These are phyloP conservation scores for Eudyptes chrysolophus DNA, from an alignment of 2,113 vertebrate genomes.

Conservation along the genomic window DNA sequence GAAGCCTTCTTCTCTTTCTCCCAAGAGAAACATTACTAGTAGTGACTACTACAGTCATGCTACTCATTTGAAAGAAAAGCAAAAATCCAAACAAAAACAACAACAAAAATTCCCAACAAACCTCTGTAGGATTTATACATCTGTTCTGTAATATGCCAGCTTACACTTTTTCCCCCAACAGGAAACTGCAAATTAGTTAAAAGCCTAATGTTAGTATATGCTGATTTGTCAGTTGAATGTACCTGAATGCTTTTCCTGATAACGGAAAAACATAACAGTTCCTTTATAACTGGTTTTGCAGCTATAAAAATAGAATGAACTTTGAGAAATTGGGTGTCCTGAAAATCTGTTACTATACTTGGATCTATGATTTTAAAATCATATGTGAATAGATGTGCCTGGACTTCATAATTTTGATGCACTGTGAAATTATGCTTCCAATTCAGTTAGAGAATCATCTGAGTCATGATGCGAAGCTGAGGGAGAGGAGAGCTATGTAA, in stretches of 20 bases:
- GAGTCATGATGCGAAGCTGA: background rate
- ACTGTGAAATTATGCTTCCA: constrained; percentile 9
- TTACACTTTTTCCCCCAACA: background rate
- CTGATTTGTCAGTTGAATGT: background rate
- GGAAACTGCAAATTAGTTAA: background rate
- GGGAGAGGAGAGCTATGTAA: background rate
- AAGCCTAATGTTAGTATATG: background rate
- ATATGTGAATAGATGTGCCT: background rate
- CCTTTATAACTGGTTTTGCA: constrained; percentile 1
- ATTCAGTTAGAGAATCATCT: background rate
- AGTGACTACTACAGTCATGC: background rate
- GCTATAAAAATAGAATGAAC: background rate
- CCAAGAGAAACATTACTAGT: background rate
- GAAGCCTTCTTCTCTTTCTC: background rate
- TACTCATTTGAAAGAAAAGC: background rate
- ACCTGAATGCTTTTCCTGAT: background rate
- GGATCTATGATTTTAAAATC: background rate
- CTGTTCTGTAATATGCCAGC: background rate
- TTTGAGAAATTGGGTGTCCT: background rate
- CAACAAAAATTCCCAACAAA: background rate
- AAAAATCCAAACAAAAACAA: background rate
- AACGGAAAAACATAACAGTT: background rate
- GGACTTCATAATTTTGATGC: background rate
- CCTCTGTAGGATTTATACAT: background rate
- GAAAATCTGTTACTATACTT: constrained; percentile 10